Conservation (phyloP, 2,888 invertebrate genomes). For the Nowickia ferox region DNA sequence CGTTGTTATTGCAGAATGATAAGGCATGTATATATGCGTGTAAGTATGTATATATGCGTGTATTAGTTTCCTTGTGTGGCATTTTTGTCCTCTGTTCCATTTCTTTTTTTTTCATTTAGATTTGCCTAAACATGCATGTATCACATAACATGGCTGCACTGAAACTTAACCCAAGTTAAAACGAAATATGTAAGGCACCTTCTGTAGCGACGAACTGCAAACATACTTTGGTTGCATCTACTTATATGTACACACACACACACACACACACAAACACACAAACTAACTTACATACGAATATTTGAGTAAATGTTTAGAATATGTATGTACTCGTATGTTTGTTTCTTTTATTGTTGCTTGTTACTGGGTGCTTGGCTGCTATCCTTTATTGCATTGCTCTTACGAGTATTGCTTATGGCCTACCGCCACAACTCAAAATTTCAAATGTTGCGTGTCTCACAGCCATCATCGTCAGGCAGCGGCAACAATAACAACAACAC, state of each 20-base stretch:
- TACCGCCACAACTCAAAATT: slow-evolving; percentile 76
- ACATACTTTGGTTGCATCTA: slow-evolving; percentile 31
- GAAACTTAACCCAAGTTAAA: slow-evolving; percentile 53
- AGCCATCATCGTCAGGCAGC: slow-evolving; percentile 77
- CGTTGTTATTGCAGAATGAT: slow-evolving; percentile 60
- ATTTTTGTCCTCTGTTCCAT: slow-evolving; percentile 56
- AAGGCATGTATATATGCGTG: slow-evolving; percentile 42
- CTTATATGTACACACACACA: neutral
- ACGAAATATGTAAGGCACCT: slow-evolving; percentile 68
- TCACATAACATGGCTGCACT: slow-evolving; percentile 67
- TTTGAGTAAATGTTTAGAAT: slow-evolving; percentile 7
- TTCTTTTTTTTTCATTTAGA: slow-evolving; percentile 30
- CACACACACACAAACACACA: neutral
- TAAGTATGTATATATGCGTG: neutral
- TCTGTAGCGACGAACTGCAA: slow-evolving; percentile 53
- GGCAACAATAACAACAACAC: slow-evolving; percentile 34
- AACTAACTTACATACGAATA: neutral
- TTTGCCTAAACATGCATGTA: slow-evolving; percentile 67
- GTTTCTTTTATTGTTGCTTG: slow-evolving; percentile 25
- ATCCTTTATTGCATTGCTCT: slow-evolving; percentile 31
- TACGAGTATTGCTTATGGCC: slow-evolving; percentile 62
- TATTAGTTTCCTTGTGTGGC: slow-evolving; percentile 72
- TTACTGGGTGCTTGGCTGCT: slow-evolving; percentile 52
- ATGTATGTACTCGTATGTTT: neutral
- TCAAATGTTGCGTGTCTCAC: slow-evolving; percentile 82